Conservation (phyloP, 2,113 vertebrate genomes). For the Cyanoderma ruficeps region DNA sequence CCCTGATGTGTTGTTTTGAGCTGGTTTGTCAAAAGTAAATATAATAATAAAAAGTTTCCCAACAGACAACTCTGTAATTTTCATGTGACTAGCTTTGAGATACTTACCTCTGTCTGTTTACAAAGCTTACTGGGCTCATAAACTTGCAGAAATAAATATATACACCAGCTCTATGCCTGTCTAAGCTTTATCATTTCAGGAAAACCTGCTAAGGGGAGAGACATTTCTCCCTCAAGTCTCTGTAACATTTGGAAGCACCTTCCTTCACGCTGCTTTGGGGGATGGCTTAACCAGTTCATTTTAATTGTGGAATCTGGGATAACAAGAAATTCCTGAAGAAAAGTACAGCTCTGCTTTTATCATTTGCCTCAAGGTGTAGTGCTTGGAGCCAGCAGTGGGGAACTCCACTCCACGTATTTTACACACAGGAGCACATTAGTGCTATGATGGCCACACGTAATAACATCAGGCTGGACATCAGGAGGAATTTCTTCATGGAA, state of each 20-base stretch:
- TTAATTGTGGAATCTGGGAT: not conserved
- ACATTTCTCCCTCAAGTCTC: not conserved
- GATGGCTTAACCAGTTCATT: not conserved
- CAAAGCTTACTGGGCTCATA: not conserved
- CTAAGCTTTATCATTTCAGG: not conserved
- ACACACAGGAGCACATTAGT: not conserved
- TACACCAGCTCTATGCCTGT: not conserved
- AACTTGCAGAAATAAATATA: not conserved
- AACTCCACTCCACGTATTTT: not conserved
- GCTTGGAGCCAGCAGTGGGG: not conserved
- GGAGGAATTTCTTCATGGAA: not conserved
- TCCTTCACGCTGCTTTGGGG: accelerated
- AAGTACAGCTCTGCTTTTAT: too few relatives aligned
- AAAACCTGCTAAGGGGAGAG: not conserved
- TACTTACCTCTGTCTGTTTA: not conserved
- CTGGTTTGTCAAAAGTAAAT: not conserved
- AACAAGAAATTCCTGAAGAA: not conserved
- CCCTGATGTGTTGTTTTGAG: not conserved
- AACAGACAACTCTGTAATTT: not conserved
- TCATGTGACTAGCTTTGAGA: not conserved
- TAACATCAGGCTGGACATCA: not conserved
- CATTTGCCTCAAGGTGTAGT: not conserved
- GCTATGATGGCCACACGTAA: accelerated
- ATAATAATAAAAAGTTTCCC: not conserved
- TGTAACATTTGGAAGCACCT: not conserved